Percentiles rank a stretch among this genome's conserved stretches.
Evolutionary conservation across 1,140 invertebrate species (phyloP).

Genomic region (Lasioglossum albipes): DNA sequence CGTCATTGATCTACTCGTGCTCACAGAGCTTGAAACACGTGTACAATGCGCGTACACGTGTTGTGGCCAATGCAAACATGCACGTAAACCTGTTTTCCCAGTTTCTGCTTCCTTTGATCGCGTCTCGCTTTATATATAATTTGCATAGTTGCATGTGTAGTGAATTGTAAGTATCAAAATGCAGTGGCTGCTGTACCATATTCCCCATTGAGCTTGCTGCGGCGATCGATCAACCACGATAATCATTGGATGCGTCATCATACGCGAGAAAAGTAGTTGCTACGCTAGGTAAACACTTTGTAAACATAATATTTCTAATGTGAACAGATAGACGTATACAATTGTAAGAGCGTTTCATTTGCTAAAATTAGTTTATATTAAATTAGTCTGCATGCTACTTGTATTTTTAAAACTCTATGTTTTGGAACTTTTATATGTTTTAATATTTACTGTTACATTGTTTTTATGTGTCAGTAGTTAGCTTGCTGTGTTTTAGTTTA

Average conservation of each 20-base stretch:
- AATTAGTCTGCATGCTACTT: too few relatives aligned
- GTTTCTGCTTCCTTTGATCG: constrained; percentile 21
- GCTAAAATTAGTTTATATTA: too few relatives aligned
- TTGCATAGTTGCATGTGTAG: neutral
- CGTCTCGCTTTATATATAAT: constrained; percentile 19
- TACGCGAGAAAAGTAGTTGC: too few relatives aligned
- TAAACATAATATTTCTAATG: too few relatives aligned
- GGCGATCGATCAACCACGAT: neutral
- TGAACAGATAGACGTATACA: too few relatives aligned
- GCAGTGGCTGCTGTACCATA: neutral
- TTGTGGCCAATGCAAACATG: constrained; percentile 19
- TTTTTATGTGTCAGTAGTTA: too few relatives aligned
- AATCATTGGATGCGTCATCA: neutral
- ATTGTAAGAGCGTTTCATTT: too few relatives aligned
- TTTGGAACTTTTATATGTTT: too few relatives aligned
- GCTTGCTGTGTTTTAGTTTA: too few relatives aligned
- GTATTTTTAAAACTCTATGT: too few relatives aligned
- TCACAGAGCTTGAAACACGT: constrained; percentile 25
- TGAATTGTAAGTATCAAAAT: neutral
- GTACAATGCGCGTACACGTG: constrained; percentile 16
- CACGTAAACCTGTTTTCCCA: constrained; percentile 3
- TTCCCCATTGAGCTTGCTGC: neutral
- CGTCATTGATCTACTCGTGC: constrained; percentile 36
- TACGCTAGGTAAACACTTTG: too few relatives aligned
- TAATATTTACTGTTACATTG: too few relatives aligned